Base-by-base conservation (phyloP, 2,888 invertebrate genomes). In the Megamerina dolium region DNA sequence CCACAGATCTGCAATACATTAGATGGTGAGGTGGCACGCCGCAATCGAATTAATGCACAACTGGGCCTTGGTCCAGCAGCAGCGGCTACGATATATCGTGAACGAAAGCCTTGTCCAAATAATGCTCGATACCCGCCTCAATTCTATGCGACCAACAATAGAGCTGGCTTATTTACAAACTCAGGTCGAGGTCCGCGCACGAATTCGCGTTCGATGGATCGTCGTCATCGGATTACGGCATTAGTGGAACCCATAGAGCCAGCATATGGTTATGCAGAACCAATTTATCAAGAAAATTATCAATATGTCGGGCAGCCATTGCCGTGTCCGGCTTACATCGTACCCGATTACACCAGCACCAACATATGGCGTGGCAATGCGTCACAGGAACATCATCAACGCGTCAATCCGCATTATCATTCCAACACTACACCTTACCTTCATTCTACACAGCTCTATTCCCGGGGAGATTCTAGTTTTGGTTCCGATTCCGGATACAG, bases 401-500 rank as follows among this genome's bases (percentile, higher is more conserved):
- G n/a, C 38, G 37, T 35, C 50, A 54, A 12, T 45, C 53, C 5
- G 51, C 42, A 26, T 34, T 57, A 39, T 46, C 54, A 4, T 19
- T 14, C 12, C 29, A 9, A n/a, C 30, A 34, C 17, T 34, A 37
- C 14, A 20, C 35, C 23, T 35, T 55, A 48, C 45, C 53, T 50
- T 23, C 50, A 53, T 13, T 43, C 51, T 3, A 37, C 48, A 13
- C 55, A 80, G 58, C 79, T 80, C 30, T 81, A 81, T 41, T 80
- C 81, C 49, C 80, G 81, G 53, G 65, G 66, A 8, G 84, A 85
- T 59, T 86, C 85, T 5, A 86, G 86, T 4, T 83, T 87, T 54
- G 87, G 87, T 21, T 87, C 87, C 8, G 88, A 88, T 70, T 87
- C 87, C 34, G 87, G 88, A 9, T 88, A 88, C 70, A 88, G 87